Evolutionary conservation across 1,140 invertebrate genomes (phyloP), one percentile per base, ranked within the genome.

Genomic region (Diprion similis): DNA sequence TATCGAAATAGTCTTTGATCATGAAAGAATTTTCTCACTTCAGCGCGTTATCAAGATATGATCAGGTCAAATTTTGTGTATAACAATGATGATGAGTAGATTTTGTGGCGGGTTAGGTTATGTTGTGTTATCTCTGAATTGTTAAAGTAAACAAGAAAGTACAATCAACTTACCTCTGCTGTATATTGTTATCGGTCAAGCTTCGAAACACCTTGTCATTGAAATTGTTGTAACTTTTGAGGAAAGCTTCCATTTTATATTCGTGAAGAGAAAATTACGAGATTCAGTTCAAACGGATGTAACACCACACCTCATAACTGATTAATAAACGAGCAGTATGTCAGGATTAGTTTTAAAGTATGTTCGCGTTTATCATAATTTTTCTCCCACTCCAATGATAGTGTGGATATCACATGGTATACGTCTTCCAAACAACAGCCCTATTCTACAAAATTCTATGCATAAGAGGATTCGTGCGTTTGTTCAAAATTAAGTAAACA

Each of bases 141-240:
- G 68, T 70, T 66, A 13, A 46, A n/a, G 37, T 67, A 10, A 11
- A 45, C 37, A 19, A 19, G 8, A 67, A 17, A 67, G 17, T 13
- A 37, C 18, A 15, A 37, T 24, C 46, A 48, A 76, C 78, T 9
- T 78, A 81, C 80, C 80, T 78, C 69, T 78, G 76, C 66, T 72
- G 19, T 73, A 83, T 77, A 13, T 76, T 79, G 68, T 78, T 82
- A 37, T 47, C 70, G 59, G 76, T 71, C 64, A 83, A 51, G 45
- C 71, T 81, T 45, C 71, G 68, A 59, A 81, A 68, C 76, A 83
- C 78, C 13, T 68, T 80, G 18, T 72, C 10, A 37, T 81, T 79
- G 9, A 79, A 73, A 68, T 46, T 47, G 8, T 37, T 24, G 51
- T 83, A 81, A 15, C 48, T 75, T n/a, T 17, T 19, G 11, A 74